Evolutionary conservation across 2,113 vertebrate genomes (phyloP), one percentile per base, ranked within the genome.

Genomic region (Cercocebus atys): DNA sequence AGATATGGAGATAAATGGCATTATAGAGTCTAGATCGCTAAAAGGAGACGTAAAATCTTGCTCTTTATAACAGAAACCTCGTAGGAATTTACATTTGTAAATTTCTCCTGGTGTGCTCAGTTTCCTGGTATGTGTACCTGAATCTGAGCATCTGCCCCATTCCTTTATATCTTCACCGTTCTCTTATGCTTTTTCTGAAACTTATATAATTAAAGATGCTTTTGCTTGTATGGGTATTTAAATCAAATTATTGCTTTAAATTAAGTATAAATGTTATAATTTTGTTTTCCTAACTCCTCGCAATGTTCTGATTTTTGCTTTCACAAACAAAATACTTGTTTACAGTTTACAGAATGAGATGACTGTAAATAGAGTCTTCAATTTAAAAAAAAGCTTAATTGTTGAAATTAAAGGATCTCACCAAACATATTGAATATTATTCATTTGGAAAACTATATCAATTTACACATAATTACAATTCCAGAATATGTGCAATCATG

Each of bases 401-500:
- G 61, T 90, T 94, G 68, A 87, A 96, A 92, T 87, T 83, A 96
- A 97, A 96, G n/a, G 38, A 83, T 45, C 59, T 90, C 40, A 95
- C 45, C 68, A 95, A 93, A 83, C 27, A 75, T 61, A 85, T 6
- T 64, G n/a, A 79, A 83, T 87, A 87, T 84, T 85, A 86, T 79
- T 94, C 23, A 92, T 96, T 81, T 90, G 80, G 64, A 97, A 92
- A 20, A 84, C 59, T 87, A 84, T 70, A 22, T 11, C 10, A 4
- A 6, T 76, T 68, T 86, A 75, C 5, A 30, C 0, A 0, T 83
- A 93, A 86, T 95, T 87, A 94, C 6, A 96, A 80, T 81, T 90
- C 87, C 47, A 96, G 50, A 47, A 88, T 73, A 23, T 95, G n/a
- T 91, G 18, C 64, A 52, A 68, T 25, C 6, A 1, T 47, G 0